Base-by-base conservation (phyloP, 2,113 vertebrate genomes). In the Aspiorhynchus laticeps region DNA sequence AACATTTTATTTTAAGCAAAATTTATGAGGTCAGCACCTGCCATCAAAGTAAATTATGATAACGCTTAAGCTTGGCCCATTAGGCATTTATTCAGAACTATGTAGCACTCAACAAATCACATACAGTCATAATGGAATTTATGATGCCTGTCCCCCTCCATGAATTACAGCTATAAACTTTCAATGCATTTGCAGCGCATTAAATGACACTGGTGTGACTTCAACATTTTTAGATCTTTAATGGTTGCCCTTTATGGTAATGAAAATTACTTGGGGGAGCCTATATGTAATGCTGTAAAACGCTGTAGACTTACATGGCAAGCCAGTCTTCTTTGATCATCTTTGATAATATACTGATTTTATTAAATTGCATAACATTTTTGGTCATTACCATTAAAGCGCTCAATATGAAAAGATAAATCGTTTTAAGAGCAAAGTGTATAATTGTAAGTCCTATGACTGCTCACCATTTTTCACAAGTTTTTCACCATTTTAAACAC, bases 41-140 rank as follows among this genome's bases (percentile, higher is more conserved):
- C 88, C 88, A 80, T 91, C 87, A 91, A 93, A 91, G 90, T 94
- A 92, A 93, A 93, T 92, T 91, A 93, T 91, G 92, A 94, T 94
- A 93, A 94, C 93, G 92, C 91, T 90, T 93, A 91, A 93, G 92
- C 93, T 92, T 85, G 59, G 88, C 87, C 92, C 91, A 94, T 94
- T 94, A 94, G 90, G 91, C 90, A 93, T 88, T 94, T 93, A 94
- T 92, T 92, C 87, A 85, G 81, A 92, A 91, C 91, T 86, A 95
- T 95, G 93, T 95, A 91, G 92, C 95, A 95, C 94, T 93, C 92
- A 92, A 92, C 94, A 94, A 91, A 94, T 94, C 95, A 95, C 89
- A 86, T 89, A 78, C 90, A 86, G 89, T 91, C 90, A 77, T 79
- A 31, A 36, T 38, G 79, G 75, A 86, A 90, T 89, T 83, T 90